phyloP scores from a whole-genome alignment of 2,888 invertebrate genomes.

The Agrilus cyanescens region DNA sequence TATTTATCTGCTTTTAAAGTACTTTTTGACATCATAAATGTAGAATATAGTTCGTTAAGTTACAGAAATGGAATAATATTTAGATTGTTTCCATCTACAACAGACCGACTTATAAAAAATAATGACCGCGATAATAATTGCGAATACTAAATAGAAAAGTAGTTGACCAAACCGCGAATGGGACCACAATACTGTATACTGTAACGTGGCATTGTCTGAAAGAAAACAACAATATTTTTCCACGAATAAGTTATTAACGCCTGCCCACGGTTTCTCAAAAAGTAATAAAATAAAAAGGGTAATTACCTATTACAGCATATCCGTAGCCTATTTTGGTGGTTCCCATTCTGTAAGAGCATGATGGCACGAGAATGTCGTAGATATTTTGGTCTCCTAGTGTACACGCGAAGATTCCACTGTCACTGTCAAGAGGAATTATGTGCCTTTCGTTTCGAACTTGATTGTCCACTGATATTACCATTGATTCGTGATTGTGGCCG shows the following conservation, averaged over 20 bases:
- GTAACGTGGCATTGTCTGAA: constrained; percentile 48
- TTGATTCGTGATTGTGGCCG: constrained; percentile 58
- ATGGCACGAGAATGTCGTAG: constrained; percentile 79
- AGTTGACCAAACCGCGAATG: constrained; percentile 58
- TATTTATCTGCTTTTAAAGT: too few relatives aligned
- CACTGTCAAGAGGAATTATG: constrained; percentile 23
- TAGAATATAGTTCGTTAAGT: too few relatives aligned
- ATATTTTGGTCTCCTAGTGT: constrained; percentile 36
- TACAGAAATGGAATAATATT: too few relatives aligned
- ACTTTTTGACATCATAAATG: too few relatives aligned
- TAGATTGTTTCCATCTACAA: too few relatives aligned
- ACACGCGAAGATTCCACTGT: constrained; percentile 35
- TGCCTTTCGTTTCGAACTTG: constrained; percentile 25
- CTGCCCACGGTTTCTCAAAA: neutral
- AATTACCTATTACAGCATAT: constrained; percentile 62
- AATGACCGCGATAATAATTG: too few relatives aligned
- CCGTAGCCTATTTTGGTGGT: constrained; percentile 77
- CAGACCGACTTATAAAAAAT: too few relatives aligned
- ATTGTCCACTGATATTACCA: constrained; percentile 39
- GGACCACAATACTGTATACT: constrained; percentile 69
- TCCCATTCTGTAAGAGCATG: constrained; percentile 96
- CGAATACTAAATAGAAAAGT: constrained; percentile 39
- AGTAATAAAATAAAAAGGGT: constrained; percentile 1
- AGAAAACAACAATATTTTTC: constrained; percentile 21
- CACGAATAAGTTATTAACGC: neutral